phyloP scores from a whole-genome alignment of 2,113 vertebrate genomes.

The Neomonachus schauinslandi region DNA sequence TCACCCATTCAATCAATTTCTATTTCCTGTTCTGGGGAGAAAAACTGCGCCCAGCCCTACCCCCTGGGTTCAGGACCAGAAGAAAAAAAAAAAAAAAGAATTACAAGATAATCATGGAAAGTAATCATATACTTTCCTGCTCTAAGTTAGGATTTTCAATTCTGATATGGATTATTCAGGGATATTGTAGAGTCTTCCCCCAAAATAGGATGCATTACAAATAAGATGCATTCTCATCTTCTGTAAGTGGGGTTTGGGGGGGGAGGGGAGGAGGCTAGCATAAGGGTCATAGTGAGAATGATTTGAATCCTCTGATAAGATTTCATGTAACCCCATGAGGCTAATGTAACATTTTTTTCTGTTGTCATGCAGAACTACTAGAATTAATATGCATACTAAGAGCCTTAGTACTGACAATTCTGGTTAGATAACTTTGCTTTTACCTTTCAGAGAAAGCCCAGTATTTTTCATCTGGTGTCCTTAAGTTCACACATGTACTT shows the following conservation, averaged over 20 bases:
- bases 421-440: neutral
- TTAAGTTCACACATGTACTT: neutral
- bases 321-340: neutral
- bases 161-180: neutral
- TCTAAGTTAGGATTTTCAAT: neutral
- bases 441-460: neutral
- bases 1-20: neutral
- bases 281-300: too few relatives aligned
- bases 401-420: constrained; percentile 8
- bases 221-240: neutral
- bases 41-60: neutral
- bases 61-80: neutral
- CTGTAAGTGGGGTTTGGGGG: neutral
- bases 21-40: neutral
- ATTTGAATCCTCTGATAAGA: constrained; percentile 5
- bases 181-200: neutral
- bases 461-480: neutral
- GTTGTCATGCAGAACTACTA: neutral
- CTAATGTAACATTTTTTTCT: neutral
- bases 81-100: neutral
- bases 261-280: neutral
- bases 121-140: neutral
- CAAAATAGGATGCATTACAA: neutral
- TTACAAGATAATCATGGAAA: neutral
- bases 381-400: neutral